phyloP scores from a whole-genome alignment of 2,797 vertebrate species.

The Liparis tanakae region DNA sequence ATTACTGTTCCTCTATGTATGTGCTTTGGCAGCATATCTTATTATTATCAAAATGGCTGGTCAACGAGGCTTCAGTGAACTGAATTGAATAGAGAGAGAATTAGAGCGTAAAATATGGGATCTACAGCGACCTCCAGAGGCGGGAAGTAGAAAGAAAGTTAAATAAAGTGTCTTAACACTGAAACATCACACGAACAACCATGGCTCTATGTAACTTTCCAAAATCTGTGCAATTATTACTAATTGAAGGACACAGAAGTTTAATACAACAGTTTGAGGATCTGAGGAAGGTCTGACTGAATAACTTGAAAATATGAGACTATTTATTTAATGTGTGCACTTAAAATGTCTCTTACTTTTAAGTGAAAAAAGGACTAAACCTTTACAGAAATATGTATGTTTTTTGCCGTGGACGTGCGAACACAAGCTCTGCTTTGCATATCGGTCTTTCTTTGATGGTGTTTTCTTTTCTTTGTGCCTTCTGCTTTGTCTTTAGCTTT shows the following conservation, averaged over 20 bases:
- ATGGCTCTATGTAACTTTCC: neutral
- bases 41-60: constrained; percentile 13
- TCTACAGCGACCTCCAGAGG: constrained; percentile 88
- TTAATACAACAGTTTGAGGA: neutral
- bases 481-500: constrained; percentile 51
- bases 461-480: constrained; percentile 1
- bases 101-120: constrained; percentile 67
- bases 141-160: constrained; percentile 63
- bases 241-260: constrained; percentile 1
- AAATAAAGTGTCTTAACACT: neutral
- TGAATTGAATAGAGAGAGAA: constrained; percentile 13
- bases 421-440: constrained; percentile 25
- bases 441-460: neutral
- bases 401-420: constrained; percentile 16
- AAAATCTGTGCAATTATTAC: neutral
- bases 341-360: constrained; percentile 25
- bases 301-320: neutral
- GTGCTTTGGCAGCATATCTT: neutral
- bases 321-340: constrained; percentile 5
- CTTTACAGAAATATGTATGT: constrained; percentile 1
- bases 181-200: neutral
- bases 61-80: constrained; percentile 14
- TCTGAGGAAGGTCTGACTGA: neutral
- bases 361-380: constrained; percentile 19
- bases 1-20: neutral